A percentile compares a stretch with the other conserved stretches of the same genome.
phyloP scores from a whole-genome alignment of 2,888 invertebrate genomes.

The Melipona bicolor region DNA sequence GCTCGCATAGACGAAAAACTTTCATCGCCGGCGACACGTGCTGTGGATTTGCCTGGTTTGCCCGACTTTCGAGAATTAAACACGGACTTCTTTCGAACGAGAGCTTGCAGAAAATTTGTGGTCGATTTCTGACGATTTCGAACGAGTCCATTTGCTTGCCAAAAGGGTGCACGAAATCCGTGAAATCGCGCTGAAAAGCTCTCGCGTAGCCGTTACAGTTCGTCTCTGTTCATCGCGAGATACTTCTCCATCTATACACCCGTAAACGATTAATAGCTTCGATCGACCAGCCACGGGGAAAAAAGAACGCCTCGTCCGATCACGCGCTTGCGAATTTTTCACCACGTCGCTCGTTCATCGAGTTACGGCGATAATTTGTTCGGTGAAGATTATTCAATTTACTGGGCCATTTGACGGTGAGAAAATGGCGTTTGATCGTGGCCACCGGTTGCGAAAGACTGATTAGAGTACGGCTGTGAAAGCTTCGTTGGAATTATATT shows the following conservation, averaged over 20 bases:
- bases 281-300: constrained; percentile 4
- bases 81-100: not conserved
- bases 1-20: not conserved
- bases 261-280: constrained; percentile 65
- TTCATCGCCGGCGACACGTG: not conserved
- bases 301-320: constrained; percentile 27
- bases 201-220: constrained; percentile 37
- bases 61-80: constrained; percentile 16
- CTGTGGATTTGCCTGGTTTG: not conserved
- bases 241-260: constrained; percentile 56
- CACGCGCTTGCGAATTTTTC: constrained; percentile 7
- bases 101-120: constrained; percentile 18
- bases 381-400: constrained; percentile 16
- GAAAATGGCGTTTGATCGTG: not conserved
- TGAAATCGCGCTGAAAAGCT: constrained; percentile 28
- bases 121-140: constrained; percentile 8
- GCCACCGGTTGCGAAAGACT: not conserved
- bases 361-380: not conserved
- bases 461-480: not conserved
- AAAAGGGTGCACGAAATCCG: constrained; percentile 8
- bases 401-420: not conserved
- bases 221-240: constrained; percentile 43
- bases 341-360: not conserved
- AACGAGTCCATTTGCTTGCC: not conserved
- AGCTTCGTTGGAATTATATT: not conserved